These are phyloP conservation scores for Drosophila bocki DNA, from an alignment of 1,140 invertebrate genomes.

Conservation along the genomic window DNA sequence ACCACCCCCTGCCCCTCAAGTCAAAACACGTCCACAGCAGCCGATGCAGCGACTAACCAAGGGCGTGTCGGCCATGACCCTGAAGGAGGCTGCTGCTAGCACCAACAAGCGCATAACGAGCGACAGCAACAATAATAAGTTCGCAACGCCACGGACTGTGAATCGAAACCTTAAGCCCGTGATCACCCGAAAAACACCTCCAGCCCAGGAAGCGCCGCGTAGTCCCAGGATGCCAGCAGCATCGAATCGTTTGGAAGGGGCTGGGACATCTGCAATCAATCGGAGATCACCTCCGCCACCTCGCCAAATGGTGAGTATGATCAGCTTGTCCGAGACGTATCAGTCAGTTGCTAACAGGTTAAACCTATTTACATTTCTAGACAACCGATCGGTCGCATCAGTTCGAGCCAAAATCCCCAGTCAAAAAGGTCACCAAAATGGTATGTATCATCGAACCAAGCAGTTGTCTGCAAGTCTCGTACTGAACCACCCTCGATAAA, in stretches of 20 bases:
- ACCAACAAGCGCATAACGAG: slow-evolving; percentile 21
- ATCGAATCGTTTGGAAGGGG: background rate
- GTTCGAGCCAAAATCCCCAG: slow-evolving; percentile 57
- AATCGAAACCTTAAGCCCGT: slow-evolving; percentile 61
- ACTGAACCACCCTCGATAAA: background rate
- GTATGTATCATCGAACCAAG: slow-evolving; percentile 18
- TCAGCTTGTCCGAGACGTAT: slow-evolving; percentile 1
- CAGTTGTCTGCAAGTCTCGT: accelerated
- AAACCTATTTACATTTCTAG: background rate
- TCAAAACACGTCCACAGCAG: slow-evolving; percentile 19
- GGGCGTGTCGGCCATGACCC: slow-evolving; percentile 49
- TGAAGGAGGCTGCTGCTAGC: slow-evolving; percentile 36
- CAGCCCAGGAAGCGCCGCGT: slow-evolving; percentile 19
- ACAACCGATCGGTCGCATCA: slow-evolving; percentile 4
- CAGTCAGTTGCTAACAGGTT: background rate
- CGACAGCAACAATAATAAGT: slow-evolving; percentile 69
- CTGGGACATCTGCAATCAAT: background rate
- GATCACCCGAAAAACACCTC: slow-evolving; percentile 59
- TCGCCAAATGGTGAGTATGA: slow-evolving; percentile 28
- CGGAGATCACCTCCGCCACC: slow-evolving; percentile 8
- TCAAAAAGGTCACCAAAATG: slow-evolving; percentile 55
- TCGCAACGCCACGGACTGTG: slow-evolving; percentile 13
- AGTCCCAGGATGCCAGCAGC: slow-evolving; percentile 3
- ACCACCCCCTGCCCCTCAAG: slow-evolving; percentile 16
- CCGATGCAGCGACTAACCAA: slow-evolving; percentile 41